Base-by-base conservation (phyloP, 2,888 invertebrate genomes). In the Apantesis nais region DNA sequence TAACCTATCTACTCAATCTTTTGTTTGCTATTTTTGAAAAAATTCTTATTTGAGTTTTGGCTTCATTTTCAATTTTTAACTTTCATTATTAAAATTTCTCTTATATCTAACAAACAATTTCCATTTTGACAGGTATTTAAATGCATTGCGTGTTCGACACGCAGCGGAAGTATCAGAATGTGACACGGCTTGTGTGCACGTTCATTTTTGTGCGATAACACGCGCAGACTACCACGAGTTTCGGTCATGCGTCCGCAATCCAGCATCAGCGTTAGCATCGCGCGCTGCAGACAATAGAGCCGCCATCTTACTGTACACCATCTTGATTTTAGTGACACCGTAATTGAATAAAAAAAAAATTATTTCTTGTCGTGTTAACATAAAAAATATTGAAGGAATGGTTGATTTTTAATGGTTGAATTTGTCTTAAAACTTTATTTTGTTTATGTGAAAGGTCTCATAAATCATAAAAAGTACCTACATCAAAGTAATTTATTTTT, bases 151-250 rank as follows among this genome's bases (percentile, higher is more conserved):
- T 0, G 98, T 97, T 19, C 96, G 96, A 55, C 96, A 96, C 83
- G 94, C 96, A 75, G 82, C 89, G 0, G 94, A 95, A 68, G 90
- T 91, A 0, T 88, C 92, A 0, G 94, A 94, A 11, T 98, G 98
- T 84, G 97, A 97, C 88, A 95, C 96, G 2, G 96, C 97, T 31
- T 98, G 98, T 90, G 97, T 97, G 65, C 96, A 97, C 87, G 96
- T 97, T 74, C 98, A 99, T 91, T 98, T 97, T 91, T 99, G 98
- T 90, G 98, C 98, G 67, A 98, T 98, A 82, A 98, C 98, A 8
- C 96, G 98, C 67, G 96, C 98, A 52, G 98, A 98, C 93, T 97
- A 97, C 90, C 96, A 96, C 74, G 97, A 97, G 86, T 98, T 97
- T 93, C 96, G 97, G 73, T 94, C 96, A 62, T 99, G 99, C 90